Conservation (phyloP, 2,113 vertebrate genomes). For the Prionailurus viverrinus region DNA sequence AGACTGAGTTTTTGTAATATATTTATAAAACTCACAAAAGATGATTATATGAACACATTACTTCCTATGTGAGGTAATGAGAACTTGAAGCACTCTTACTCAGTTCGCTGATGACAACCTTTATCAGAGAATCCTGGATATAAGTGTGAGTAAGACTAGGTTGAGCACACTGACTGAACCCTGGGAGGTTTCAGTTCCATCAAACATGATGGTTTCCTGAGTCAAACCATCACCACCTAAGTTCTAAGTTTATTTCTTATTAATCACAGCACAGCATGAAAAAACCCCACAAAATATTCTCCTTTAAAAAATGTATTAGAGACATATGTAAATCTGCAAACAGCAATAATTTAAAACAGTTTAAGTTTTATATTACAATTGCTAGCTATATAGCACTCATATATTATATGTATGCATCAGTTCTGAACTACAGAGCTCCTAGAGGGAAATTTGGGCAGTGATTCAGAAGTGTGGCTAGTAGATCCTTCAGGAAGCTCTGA, state of each 20-base stretch:
- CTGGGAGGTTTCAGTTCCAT: background rate
- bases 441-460: background rate
- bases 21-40: constrained; percentile 17
- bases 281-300: constrained; percentile 47
- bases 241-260: constrained; percentile 66
- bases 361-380: constrained; percentile 64
- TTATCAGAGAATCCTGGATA: background rate
- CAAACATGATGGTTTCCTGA: background rate
- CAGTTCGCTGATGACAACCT: background rate
- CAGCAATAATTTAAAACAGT: constrained; percentile 80
- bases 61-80: constrained; percentile 16
- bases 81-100: background rate
- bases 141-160: background rate
- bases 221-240: constrained; percentile 26
- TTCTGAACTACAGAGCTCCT: constrained; percentile 5
- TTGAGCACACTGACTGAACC: background rate
- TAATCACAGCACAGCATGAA: constrained; percentile 57
- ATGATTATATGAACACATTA: background rate
- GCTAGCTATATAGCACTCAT: background rate
- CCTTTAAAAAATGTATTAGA: constrained; percentile 68
- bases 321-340: constrained; percentile 69
- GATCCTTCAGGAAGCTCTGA: background rate
- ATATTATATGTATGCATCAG: background rate
- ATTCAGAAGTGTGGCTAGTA: background rate
- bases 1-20: background rate